Evolutionary conservation across 2,888 invertebrate genomes (phyloP), one percentile per base, ranked within the genome.

Genomic region (Orthonevra nobilis): DNA sequence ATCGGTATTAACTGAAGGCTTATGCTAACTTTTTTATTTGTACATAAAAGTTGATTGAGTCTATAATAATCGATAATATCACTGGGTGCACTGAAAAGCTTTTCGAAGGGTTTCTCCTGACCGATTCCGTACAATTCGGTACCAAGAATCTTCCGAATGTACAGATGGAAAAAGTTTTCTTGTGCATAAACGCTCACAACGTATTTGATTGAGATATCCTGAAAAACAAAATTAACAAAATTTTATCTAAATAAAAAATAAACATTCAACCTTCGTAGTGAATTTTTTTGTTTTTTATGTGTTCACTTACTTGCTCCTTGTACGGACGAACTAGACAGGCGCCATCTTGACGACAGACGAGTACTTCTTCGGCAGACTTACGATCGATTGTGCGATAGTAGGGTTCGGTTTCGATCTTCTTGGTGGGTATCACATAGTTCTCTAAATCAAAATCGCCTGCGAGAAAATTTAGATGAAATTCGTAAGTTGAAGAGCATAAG

Each of bases 331-430:
- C 88, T 44, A 88, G 69, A 32, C 88, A 88, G 10, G 88, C 83
- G 23, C 88, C 88, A 81, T 87, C 87, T 46, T 87, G 86, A 3
- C 86, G 83, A 14, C 83, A 85, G 1, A 72, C 75, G 0, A 88
- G 83, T 82, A 87, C 84, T 2, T 83, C 85, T 74, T 88, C 88
- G 5, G 88, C 87, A 10, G 83, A 82, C 15, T 66, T 58, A 0
- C 88, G 85, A 83, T 88, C 87, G 6, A 88, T 85, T 0, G 86
- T 86, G 3, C 87, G 86, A 82, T 87, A 88, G 66, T 87, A 88
- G 1, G 82, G 23, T 58, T 88, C 88, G 1, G 86, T 86, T 81
- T 88, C 88, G 42, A 88, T 86, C 73, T 84, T 83, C 3, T 85
- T 83, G 50, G 83, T 83, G 20, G 85, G 84, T 19, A 87, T 86